These are phyloP conservation scores for Enteromius thamalakanensis DNA, from an alignment of 2,797 vertebrate species.

Conservation along the genomic window DNA sequence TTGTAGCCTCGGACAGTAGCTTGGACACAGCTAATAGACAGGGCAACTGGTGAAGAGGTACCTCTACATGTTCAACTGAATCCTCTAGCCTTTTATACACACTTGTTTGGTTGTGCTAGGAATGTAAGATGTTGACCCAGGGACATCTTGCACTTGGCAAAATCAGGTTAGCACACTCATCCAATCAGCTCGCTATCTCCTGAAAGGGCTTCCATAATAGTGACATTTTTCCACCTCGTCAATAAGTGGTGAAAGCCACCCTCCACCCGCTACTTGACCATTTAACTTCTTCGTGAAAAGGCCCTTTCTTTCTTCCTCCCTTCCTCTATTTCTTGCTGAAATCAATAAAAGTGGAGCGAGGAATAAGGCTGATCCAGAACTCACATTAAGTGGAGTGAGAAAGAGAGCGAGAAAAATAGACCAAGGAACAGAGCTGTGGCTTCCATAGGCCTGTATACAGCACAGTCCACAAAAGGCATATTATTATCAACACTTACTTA, in stretches of 20 bases:
- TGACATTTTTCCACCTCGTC: constrained; percentile 88
- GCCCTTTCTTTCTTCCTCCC: constrained; percentile 79
- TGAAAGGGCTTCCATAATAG: constrained; percentile 84
- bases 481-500: constrained; percentile 22
- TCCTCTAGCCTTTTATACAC: constrained; percentile 79
- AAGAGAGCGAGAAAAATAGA: constrained; percentile 46
- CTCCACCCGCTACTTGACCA: constrained; percentile 84
- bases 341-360: constrained; percentile 83
- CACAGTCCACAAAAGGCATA: constrained; percentile 17
- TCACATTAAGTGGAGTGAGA: constrained; percentile 76
- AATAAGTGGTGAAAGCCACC: constrained; percentile 87
- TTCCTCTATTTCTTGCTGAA: constrained; percentile 78
- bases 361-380: constrained; percentile 75
- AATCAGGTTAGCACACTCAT: constrained; percentile 69
- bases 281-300: constrained; percentile 88
- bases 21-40: constrained; percentile 63
- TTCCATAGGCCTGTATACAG: constrained; percentile 17
- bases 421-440: constrained; percentile 6
- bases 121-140: constrained; percentile 58
- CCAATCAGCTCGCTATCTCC: constrained; percentile 85
- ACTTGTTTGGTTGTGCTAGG: constrained; percentile 79
- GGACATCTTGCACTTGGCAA: too few relatives aligned
- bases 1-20: constrained; percentile 62
- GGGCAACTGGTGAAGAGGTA: constrained; percentile 72
- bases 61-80: constrained; percentile 77